Conservation (phyloP, 2,113 vertebrate species). For the Callocephalon fimbriatum region DNA sequence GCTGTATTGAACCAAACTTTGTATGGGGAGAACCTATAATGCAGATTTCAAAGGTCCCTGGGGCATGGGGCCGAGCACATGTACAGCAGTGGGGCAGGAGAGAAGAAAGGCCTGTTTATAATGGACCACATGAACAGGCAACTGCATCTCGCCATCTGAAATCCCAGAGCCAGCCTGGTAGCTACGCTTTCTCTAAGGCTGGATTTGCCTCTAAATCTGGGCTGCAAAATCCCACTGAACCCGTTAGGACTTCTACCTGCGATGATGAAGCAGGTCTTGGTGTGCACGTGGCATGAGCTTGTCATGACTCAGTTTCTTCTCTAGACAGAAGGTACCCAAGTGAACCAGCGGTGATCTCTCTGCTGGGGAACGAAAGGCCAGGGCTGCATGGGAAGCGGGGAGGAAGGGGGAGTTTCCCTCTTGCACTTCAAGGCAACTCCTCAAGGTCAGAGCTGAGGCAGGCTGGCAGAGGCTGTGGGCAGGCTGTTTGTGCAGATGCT, state of each 20-base stretch:
- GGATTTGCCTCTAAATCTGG: background rate
- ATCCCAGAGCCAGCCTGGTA: background rate
- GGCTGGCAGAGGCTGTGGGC: slow-evolving; percentile 33
- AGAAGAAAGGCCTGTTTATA: background rate
- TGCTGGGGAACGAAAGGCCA: background rate
- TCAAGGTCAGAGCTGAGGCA: slow-evolving; percentile 49
- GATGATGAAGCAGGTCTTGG: background rate
- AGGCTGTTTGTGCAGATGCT: slow-evolving; percentile 56
- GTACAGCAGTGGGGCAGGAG: background rate
- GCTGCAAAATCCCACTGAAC: background rate
- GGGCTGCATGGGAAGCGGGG: background rate
- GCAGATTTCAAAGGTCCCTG: background rate
- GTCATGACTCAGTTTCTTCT: background rate
- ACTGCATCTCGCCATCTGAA: background rate
- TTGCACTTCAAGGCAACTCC: background rate
- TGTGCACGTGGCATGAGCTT: background rate
- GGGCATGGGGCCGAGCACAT: background rate
- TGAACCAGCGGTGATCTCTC: background rate
- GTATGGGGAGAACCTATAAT: background rate
- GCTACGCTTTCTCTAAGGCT: background rate
- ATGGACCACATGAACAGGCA: background rate
- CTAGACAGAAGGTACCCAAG: background rate
- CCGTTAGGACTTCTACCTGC: background rate
- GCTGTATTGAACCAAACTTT: slow-evolving; percentile 23
- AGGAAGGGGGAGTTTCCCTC: slow-evolving; percentile 13